These are phyloP conservation scores for Ecliptopera silaceata DNA, from an alignment of 2,888 invertebrate genomes.

Conservation along the genomic window DNA sequence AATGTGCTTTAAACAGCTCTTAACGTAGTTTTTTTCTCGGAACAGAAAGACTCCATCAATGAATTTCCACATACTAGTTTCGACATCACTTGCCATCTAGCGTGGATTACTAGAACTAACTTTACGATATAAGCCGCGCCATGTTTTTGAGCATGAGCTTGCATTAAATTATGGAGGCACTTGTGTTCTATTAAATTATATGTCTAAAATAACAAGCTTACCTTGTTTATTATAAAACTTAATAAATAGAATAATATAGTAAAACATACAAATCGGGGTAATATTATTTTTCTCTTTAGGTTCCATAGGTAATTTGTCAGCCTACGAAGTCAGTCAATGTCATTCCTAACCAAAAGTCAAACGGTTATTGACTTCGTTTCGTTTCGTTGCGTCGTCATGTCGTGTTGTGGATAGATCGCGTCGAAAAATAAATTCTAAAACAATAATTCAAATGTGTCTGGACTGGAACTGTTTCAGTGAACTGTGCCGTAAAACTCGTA, in stretches of 20 bases:
- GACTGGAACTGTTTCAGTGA: neutral
- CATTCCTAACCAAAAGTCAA: constrained; percentile 36
- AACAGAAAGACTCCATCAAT: no score
- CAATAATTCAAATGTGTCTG: no score
- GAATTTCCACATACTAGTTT: no score
- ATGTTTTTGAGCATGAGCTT: neutral
- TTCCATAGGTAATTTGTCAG: neutral
- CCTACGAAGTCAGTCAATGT: constrained; percentile 53
- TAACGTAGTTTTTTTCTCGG: no score
- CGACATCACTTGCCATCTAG: constrained; percentile 26
- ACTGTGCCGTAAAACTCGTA: neutral
- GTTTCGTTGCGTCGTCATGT: neutral
- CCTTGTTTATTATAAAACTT: no score
- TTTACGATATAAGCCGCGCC: neutral
- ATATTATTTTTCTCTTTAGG: neutral
- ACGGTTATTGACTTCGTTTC: constrained; percentile 72
- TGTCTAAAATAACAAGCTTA: no score
- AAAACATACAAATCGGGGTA: neutral
- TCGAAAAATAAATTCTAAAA: constrained; percentile 16
- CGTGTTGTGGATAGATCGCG: constrained; percentile 29
- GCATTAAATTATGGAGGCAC: no score
- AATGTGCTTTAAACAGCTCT: no score
- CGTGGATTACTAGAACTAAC: constrained; percentile 6
- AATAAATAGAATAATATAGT: no score
- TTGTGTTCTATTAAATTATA: no score